Evolutionary conservation across 2,797 vertebrate species (phyloP), one percentile per base, ranked within the genome.

Genomic region (Morus bassanus): DNA sequence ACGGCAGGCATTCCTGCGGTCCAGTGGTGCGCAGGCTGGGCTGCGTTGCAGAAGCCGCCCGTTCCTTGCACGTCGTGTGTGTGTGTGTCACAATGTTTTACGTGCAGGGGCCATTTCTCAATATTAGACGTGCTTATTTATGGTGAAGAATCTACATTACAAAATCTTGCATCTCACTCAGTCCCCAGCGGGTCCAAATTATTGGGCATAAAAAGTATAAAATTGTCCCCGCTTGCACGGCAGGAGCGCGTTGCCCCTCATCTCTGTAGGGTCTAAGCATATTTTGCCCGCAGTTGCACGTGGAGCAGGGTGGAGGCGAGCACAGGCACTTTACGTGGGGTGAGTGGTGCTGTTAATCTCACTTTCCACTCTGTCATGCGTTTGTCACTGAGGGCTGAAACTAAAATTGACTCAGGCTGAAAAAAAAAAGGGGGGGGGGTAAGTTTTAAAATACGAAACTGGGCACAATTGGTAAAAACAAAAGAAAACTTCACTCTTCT

Each of bases 241-340:
- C 43, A 45, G 43, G 43, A 18, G 43, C 9, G 8, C 43, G 43
- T 45, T 18, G 18, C 43, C 18, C 43, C 43, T 45, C 43, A 18
- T 9, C 24, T 41, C 51, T 4, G 10, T 33, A 5, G 17, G 37
- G 16, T 3, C 28, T 33, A 4, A 50, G 35, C 6, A 0, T 18
- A 6, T 33, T 18, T 35, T 30, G 23, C 23, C 39, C 3, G 4
- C 18, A 5, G 41, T 2, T 7, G 27, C 30, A 23, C 24, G 6
- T 6, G 24, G 3, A 13, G 9, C 53, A 10, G 9, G 13, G 35
- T 3, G 13, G 59, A 60, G 41, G 35, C 2, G 12, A 56, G 41
- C 30, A 3, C 14, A 0, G 3, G 19, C 11, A 1, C 35, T 35
- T 33, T 13, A 16, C 10, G 1, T 3, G 53, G 21, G 46, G 17